Evolutionary conservation across 2,797 vertebrate species (phyloP).

Genomic region (Lagodon rhomboides): DNA sequence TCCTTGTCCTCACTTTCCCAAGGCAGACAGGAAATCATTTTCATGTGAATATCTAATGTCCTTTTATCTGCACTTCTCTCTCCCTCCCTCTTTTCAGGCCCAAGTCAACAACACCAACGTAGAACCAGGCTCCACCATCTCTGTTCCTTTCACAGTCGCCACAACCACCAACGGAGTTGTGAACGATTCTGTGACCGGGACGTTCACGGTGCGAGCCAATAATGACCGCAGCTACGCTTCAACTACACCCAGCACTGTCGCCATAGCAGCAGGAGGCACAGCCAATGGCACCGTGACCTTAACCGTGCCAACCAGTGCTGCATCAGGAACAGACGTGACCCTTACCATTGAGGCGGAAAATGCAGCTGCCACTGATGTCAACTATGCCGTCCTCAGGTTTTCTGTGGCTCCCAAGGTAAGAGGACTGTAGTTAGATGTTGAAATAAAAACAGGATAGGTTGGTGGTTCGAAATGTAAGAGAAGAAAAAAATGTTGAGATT

Average conservation of each 20-base stretch:
- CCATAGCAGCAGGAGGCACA: conserved; percentile 35
- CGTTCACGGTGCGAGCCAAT: conserved; percentile 61
- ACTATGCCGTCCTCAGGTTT: conserved; percentile 76
- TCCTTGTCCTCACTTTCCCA: no score
- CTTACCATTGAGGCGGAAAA: conserved; percentile 78
- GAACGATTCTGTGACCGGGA: conserved; percentile 28
- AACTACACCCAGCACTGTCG: conserved; percentile 39
- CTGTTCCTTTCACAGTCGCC: conserved; percentile 71
- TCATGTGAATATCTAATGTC: not conserved
- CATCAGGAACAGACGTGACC: conserved; percentile 78
- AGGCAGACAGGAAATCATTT: not conserved
- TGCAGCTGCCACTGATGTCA: conserved; percentile 60
- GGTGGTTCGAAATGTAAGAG: not conserved
- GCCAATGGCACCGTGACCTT: conserved; percentile 62
- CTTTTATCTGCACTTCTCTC: not conserved
- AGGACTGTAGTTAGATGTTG: not conserved
- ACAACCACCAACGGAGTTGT: conserved; percentile 29
- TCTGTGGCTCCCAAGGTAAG: conserved; percentile 73
- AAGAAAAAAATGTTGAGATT: not conserved
- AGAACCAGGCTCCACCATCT: conserved; percentile 68
- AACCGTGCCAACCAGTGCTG: conserved; percentile 47
- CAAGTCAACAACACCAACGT: conserved; percentile 52
- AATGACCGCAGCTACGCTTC: conserved; percentile 64
- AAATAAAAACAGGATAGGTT: not conserved
- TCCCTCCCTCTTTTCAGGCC: conserved; percentile 41